Evolutionary conservation across 2,113 vertebrate genomes (phyloP), one percentile per base, ranked within the genome.

Genomic region (Nothoprocta perdicaria): DNA sequence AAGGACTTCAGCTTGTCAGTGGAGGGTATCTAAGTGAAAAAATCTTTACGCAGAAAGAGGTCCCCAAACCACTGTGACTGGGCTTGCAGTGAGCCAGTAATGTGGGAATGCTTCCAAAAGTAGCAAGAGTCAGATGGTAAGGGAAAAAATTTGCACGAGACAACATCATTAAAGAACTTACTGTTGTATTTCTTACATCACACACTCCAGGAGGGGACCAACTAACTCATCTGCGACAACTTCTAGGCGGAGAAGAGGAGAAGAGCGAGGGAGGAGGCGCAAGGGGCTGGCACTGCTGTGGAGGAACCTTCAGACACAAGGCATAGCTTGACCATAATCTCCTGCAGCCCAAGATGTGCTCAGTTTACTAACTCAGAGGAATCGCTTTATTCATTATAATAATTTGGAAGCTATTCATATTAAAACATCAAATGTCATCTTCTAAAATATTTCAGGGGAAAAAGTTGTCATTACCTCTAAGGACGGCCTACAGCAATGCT

Each of bases 1-100:
- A 80, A 80, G n/a, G 68, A 84, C 80, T 90, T 90, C 80, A 93
- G n/a, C 26, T 71, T 53, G 45, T 48, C 88, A 91, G 77, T 19
- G 60, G 60, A 83, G 29, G 45, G 87, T 52, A 86, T 66, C 29
- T 23, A 77, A 85, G 45, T 13, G 41, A 80, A 93, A 93, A 93
- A 83, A 16, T 3, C 9, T 53, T 31, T 3, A 7, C 10, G 9
- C 8, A 35, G 60, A 58, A 53, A 73, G 2, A 11, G 31, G 16
- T 68, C 68, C 71, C 79, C 58, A 82, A 16, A 1, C 41, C 17
- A 9, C 1, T 0, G 35, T 9, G 35, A 52, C 23, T 7, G 17
- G 41, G 43, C 22, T 53, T 80, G 33, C 43, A 79, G 75, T 24
- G 12, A 85, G 24, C 24, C 14, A 53, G 35, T 27, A 73, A 61